Percentiles rank a stretch among this genome's conserved stretches.
Conservation (phyloP, 2,113 vertebrate genomes). For the Galemys pyrenaicus region DNA sequence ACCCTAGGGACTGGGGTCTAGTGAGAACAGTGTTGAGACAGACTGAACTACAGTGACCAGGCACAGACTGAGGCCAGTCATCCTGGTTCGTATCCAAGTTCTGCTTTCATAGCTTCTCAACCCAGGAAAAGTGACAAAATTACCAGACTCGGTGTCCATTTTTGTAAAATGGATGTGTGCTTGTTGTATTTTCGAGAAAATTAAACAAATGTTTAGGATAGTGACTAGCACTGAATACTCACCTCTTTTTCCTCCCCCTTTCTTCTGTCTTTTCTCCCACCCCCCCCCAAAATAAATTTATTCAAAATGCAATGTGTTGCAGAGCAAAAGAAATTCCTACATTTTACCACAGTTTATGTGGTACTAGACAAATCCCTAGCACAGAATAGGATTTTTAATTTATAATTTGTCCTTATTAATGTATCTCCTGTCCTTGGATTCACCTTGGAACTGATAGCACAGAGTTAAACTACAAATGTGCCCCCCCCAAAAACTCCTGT, state of each 20-base stretch:
- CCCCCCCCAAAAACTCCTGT: background rate
- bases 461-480: background rate
- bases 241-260: background rate
- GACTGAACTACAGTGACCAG: background rate
- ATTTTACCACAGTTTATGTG: background rate
- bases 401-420: background rate
- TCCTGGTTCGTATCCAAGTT: background rate
- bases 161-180: background rate
- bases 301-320: background rate
- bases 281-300: background rate
- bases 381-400: background rate
- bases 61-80: rapidly evolving
- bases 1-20: background rate
- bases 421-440: background rate
- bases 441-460: background rate
- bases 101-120: background rate
- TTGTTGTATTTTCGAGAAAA: background rate
- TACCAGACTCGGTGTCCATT: background rate
- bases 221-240: background rate
- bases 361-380: background rate
- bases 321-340: background rate
- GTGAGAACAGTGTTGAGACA: background rate
- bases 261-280: background rate
- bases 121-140: background rate
- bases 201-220: background rate